Evolutionary conservation across 2,888 invertebrate species (phyloP).

Genomic region (Cephus rjabovi): DNA sequence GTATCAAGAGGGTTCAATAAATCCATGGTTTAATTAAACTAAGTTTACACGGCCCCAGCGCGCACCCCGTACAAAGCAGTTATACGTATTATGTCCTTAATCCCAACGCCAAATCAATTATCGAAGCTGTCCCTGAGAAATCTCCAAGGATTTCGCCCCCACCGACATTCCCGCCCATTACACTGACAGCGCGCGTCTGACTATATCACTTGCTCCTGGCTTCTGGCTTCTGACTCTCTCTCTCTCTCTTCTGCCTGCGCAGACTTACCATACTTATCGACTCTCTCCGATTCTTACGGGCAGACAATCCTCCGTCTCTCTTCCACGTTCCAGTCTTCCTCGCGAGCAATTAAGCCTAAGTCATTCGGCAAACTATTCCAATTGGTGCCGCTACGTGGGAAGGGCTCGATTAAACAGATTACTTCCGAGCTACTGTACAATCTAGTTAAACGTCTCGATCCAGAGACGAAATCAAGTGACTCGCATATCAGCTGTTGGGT

Average conservation of each 20-base stretch:
- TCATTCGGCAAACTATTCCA: constrained; percentile 30
- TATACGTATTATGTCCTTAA: constrained; percentile 57
- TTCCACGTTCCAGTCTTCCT: too few species aligned
- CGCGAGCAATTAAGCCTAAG: constrained; percentile 21
- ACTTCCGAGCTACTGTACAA: constrained; percentile 32
- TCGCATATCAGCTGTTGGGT: constrained; percentile 1
- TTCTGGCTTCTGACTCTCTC: too few species aligned
- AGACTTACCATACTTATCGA: too few species aligned
- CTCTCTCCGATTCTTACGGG: not conserved
- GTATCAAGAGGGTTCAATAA: constrained; percentile 54
- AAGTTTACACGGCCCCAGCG: constrained; percentile 57
- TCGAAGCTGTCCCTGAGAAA: constrained; percentile 43
- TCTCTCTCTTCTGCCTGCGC: too few species aligned
- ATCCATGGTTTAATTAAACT: constrained; percentile 64
- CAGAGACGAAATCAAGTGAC: constrained; percentile 9
- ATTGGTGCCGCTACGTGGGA: constrained; percentile 27
- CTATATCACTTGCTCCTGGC: too few species aligned
- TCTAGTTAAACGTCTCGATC: constrained; percentile 21
- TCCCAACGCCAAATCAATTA: constrained; percentile 61
- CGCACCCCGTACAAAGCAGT: constrained; percentile 49
- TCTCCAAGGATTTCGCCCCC: not conserved
- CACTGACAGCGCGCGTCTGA: too few species aligned
- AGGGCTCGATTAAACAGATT: constrained; percentile 44
- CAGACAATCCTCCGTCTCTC: not conserved
- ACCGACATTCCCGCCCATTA: not conserved